Base-by-base conservation (phyloP, 2,888 invertebrate species). In the Aporophyla lueneburgensis region DNA sequence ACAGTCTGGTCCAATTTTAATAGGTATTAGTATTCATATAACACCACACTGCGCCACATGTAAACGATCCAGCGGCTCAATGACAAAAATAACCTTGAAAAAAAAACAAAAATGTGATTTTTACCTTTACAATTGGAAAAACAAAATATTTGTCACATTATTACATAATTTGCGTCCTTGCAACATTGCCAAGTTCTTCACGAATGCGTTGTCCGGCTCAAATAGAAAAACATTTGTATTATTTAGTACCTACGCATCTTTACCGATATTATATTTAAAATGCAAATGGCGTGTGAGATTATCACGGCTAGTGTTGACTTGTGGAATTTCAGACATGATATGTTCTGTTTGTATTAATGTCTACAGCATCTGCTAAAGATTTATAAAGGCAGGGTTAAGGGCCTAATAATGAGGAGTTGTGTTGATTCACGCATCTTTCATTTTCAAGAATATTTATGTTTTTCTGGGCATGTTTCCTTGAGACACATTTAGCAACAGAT, bases 141-240 rank as follows among this genome's bases (percentile, higher is more conserved):
- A 84, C 81, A 83, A 69, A 81, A 82, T 81, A 58, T 71, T 87
- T 86, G 79, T 88, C 76, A 76, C 71, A 78, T 74, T 71, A 84
- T 84, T 81, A 92, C 90, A 85, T 87, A 79, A 87, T 86, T 89
- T 87, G 82, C 86, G 94, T 91, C 94, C 94, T 94, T 92, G 94
- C 88, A 77, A 79, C 78, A 85, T 84, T 93, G 95, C 95, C 95
- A 94, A 94, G 94, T 94, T 91, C 94, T 91, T 88, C 78, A 71
- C 81, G 83, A 85, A 90, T 94, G 93, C 84, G 92, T 86, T 90
- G 91, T 88, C 86, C 69, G n/a, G 73, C 87, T 83, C 81, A 88
- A 90, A 90, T 89, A 89, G 88, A 84, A 80, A 74, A 85, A 73
- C 83, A 79, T 66, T 87, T 56, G 87, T 88, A 91, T 90, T 92